Evolutionary conservation across 1,140 invertebrate species (phyloP).

Genomic region (Bombus soroeensis): DNA sequence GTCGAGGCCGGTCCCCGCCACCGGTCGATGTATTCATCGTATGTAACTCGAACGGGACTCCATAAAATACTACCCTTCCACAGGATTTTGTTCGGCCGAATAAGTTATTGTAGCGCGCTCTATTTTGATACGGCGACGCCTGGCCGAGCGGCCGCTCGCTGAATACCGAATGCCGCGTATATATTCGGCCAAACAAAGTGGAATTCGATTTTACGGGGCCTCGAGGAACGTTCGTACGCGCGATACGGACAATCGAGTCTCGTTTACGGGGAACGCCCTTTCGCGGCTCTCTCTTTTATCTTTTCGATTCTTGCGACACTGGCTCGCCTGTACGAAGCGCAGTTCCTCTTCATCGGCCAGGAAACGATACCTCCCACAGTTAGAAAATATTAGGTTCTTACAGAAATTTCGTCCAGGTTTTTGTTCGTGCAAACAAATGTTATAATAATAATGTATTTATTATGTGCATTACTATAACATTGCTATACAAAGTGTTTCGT

Average conservation of each 20-base stretch:
- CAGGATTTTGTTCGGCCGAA: conserved; percentile 72
- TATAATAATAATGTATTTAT: background rate
- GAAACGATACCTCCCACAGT: background rate
- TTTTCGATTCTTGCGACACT: conserved; percentile 26
- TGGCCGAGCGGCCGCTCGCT: conserved; percentile 55
- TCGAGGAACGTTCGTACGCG: conserved; percentile 58
- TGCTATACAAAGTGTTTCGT: background rate
- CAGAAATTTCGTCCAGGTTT: background rate
- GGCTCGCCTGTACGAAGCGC: background rate
- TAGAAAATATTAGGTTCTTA: background rate
- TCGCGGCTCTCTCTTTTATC: conserved; percentile 48
- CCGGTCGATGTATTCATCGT: conserved; percentile 71
- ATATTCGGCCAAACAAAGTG: conserved; percentile 68
- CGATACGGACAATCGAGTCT: conserved; percentile 69
- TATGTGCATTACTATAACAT: background rate
- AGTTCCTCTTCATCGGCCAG: background rate
- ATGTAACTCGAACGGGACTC: conserved; percentile 74
- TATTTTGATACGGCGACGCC: conserved; percentile 72
- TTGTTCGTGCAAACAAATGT: background rate
- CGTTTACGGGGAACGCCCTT: conserved; percentile 66
- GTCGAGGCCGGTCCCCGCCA: conserved; percentile 21
- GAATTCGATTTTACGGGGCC: conserved; percentile 65
- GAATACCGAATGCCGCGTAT: conserved; percentile 69
- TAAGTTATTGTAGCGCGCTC: conserved; percentile 73
- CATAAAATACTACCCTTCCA: conserved; percentile 74